Evolutionary conservation across 2,113 vertebrate species (phyloP).

Genomic region (Caranx ignobilis): DNA sequence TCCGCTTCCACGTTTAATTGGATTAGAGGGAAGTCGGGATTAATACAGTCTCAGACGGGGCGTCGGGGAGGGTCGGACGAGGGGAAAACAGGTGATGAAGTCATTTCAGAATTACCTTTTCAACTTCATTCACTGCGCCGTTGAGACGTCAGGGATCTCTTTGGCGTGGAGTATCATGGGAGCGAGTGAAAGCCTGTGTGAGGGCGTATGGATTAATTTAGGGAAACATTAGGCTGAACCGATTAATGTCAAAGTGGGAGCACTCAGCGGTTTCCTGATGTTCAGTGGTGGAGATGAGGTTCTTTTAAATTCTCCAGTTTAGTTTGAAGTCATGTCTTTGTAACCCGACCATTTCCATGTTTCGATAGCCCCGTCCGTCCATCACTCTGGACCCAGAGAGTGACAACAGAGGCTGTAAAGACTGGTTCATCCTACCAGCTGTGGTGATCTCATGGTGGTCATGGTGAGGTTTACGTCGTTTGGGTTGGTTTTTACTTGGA

Average conservation of each 20-base stretch:
- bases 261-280: constrained; percentile 39
- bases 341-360: neutral
- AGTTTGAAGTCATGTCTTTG: neutral
- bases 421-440: too few species aligned
- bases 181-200: constrained; percentile 37
- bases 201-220: constrained; percentile 59
- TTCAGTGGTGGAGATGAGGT: constrained; percentile 21
- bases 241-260: constrained; percentile 65
- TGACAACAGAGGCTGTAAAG: too few species aligned
- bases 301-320: neutral
- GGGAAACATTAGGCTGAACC: constrained; percentile 60
- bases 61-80: constrained; percentile 3
- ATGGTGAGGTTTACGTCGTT: too few species aligned
- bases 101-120: constrained; percentile 57
- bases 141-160: constrained; percentile 54
- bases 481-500: too few species aligned
- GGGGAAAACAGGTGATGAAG: constrained; percentile 75
- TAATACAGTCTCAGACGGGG: constrained; percentile 54
- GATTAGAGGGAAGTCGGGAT: constrained; percentile 77
- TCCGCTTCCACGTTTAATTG: constrained; percentile 77
- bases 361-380: neutral
- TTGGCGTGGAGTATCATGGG: constrained; percentile 57
- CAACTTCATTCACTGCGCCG: constrained; percentile 42
- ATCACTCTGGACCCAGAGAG: neutral
- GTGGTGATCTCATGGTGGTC: too few species aligned